A percentile compares a stretch with the other conserved stretches of the same genome.
These are phyloP conservation scores for Meteorus colon DNA, from an alignment of 2,888 invertebrate species.

Conservation along the genomic window DNA sequence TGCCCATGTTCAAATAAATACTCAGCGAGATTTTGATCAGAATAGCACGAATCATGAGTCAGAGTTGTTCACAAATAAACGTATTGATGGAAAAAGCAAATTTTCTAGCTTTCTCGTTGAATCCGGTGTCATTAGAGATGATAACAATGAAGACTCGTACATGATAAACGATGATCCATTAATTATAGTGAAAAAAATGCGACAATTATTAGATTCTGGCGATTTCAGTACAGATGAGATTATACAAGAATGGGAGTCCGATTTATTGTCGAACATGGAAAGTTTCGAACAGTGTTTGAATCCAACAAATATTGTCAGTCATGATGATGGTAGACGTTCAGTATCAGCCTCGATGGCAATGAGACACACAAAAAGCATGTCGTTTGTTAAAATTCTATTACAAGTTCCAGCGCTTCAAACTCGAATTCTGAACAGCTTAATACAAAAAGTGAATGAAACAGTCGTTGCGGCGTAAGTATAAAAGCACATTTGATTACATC, in stretches of 20 bases:
- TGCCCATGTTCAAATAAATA: background rate
- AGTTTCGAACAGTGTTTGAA: constrained; percentile 62
- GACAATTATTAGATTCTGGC: constrained; percentile 51
- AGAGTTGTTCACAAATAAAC: too few species aligned
- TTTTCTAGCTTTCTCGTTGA: constrained; percentile 58
- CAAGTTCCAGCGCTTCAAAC: constrained; percentile 64
- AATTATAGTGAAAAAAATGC: constrained; percentile 58
- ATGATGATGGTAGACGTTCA: constrained; percentile 42
- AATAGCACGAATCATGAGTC: background rate
- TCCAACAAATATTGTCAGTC: constrained; percentile 56
- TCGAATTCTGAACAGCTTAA: constrained; percentile 57
- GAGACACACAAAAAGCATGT: constrained; percentile 50
- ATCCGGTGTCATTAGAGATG: constrained; percentile 58
- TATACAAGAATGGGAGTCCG: constrained; percentile 58
- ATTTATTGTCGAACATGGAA: constrained; percentile 57
- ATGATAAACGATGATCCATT: constrained; percentile 57
- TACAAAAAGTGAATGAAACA: constrained; percentile 63
- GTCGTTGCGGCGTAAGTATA: constrained; percentile 61
- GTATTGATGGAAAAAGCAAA: constrained; percentile 29
- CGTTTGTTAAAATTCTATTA: constrained; percentile 64
- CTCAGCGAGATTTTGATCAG: background rate
- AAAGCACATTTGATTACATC: constrained; percentile 2
- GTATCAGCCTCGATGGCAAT: constrained; percentile 8
- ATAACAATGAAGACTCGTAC: constrained; percentile 53
- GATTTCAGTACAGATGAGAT: constrained; percentile 55